Evolutionary conservation across 1,140 invertebrate species (phyloP), one percentile per base, ranked within the genome.

Genomic region (Trachymyrmex septentrionalis): DNA sequence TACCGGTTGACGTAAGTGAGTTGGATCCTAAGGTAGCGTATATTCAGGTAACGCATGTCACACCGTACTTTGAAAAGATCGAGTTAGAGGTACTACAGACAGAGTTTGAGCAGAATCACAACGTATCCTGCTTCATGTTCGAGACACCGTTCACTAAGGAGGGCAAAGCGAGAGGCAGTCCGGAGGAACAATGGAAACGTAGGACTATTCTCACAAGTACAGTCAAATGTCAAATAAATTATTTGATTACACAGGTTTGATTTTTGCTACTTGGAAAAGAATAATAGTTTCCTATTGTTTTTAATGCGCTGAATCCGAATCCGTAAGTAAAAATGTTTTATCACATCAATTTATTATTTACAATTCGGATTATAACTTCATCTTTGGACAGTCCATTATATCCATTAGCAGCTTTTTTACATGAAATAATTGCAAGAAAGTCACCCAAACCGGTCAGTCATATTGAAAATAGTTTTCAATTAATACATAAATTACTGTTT

Each of bases 81-180:
- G 97, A 97, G 89, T 93, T 97, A 10, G 96, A 96, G 90, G 94
- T 92, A 50, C 94, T 97, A 76, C 95, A 96, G 34, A 98, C 97
- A 48, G 97, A 98, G 84, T 98, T 98, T 94, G 98, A 98, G 91
- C 96, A 97, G 59, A 98, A 97, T 93, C 98, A 99, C 93, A 98
- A 99, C 93, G 96, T 99, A 24, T 96, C 96, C 71, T 96, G 96
- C 66, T 99, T 99, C 92, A 98, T 99, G 97, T 99, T 97, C 94
- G 98, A 99, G 94, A 99, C 98, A 16, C 98, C 98, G 1, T 99
- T 99, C 93, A 99, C 98, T 1, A 96, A 97, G 92, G 97, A 97
- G 81, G 98, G 98, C 2, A 96, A 96, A 91, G 96, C 97, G 0
- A 96, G 97, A 50, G 98, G 98, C 2, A 97, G 96, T 88, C 97